Conservation (phyloP, 2,113 vertebrate genomes). For the Canis aureus region DNA sequence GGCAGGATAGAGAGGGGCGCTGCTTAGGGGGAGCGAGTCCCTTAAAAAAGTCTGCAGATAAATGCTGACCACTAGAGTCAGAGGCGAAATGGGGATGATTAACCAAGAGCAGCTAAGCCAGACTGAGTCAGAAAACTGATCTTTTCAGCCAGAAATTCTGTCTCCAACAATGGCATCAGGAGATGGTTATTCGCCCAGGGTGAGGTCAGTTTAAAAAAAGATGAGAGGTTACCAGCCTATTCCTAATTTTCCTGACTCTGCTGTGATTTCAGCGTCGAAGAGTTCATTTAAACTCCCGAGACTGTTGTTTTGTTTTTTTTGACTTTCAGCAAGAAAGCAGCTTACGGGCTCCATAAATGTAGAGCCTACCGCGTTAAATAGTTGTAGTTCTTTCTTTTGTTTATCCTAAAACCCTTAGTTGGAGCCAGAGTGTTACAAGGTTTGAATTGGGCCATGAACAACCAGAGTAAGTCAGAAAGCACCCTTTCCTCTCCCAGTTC, state of each 20-base stretch:
- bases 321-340: slow-evolving; percentile 54
- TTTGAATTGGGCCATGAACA: slow-evolving; percentile 47
- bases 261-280: slow-evolving; percentile 57
- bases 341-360: slow-evolving; percentile 50
- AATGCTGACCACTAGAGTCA: not conserved
- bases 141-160: slow-evolving; percentile 58
- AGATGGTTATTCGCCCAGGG: slow-evolving; percentile 55
- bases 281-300: slow-evolving; percentile 63
- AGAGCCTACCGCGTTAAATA: slow-evolving; percentile 50
- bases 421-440: slow-evolving; percentile 50
- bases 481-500: slow-evolving; percentile 18
- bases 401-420: slow-evolving; percentile 46
- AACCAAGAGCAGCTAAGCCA: slow-evolving; percentile 43
- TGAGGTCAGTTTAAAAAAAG: slow-evolving; percentile 70
- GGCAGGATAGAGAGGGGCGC: not conserved
- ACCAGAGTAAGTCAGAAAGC: slow-evolving; percentile 21
- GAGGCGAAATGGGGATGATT: slow-evolving; percentile 46
- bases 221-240: slow-evolving; percentile 45
- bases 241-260: slow-evolving; percentile 48
- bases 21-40: not conserved
- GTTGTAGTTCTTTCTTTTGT: slow-evolving; percentile 60
- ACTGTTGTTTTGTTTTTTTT: slow-evolving; percentile 11
- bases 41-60: slow-evolving; percentile 26
- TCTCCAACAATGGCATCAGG: slow-evolving; percentile 56
- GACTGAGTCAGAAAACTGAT: slow-evolving; percentile 63